Conservation (phyloP, 92 coral and sea anemone species). For the Porites evermanni region DNA sequence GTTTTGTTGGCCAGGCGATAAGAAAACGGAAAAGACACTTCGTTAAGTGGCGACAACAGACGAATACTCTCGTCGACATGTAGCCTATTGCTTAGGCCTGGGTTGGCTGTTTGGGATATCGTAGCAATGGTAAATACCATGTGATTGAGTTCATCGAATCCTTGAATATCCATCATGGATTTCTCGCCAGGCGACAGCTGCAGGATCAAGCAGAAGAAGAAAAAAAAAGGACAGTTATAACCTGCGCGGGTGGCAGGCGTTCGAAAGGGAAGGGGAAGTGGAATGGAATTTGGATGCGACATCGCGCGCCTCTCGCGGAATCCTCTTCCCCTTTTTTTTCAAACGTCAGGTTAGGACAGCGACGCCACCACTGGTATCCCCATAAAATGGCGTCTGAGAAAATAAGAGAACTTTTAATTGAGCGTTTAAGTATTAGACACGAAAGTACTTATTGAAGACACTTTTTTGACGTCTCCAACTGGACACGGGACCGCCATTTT, state of each 20-base stretch:
- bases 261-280: background rate
- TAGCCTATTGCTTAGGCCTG: slow-evolving; percentile 28
- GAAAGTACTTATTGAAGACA: no score
- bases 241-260: background rate
- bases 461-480: no score
- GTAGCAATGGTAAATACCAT: slow-evolving; percentile 73
- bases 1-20: slow-evolving; percentile 44
- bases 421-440: no score
- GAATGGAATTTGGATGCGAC: no score
- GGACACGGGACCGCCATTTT: no score
- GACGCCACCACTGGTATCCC: no score
- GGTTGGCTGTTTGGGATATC: slow-evolving; percentile 38
- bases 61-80: slow-evolving; percentile 61
- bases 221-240: background rate
- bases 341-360: no score
- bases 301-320: no score
- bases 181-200: slow-evolving; percentile 93
- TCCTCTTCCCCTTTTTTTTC: no score
- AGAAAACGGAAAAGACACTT: slow-evolving; percentile 59
- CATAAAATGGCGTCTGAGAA: no score
- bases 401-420: no score
- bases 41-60: slow-evolving; percentile 66
- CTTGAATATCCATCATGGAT: slow-evolving; percentile 63
- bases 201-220: background rate
- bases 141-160: slow-evolving; percentile 82